phyloP scores from a whole-genome alignment of 2,113 vertebrate genomes.

The Eptatretus burgeri region DNA sequence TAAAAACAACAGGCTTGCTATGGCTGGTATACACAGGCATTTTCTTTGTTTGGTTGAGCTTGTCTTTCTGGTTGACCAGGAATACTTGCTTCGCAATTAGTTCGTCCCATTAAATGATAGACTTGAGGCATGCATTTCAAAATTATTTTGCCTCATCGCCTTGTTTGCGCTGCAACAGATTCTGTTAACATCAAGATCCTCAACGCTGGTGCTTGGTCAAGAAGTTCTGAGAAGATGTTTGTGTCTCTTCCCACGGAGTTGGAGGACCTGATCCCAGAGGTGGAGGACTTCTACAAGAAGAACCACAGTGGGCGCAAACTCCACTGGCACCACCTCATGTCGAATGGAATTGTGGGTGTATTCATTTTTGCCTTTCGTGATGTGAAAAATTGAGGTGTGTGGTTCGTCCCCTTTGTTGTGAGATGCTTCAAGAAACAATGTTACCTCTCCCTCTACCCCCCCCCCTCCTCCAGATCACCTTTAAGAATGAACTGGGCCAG shows the following conservation, averaged over 20 bases:
- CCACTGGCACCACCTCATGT: slow-evolving; percentile 99
- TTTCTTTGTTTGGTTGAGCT: slow-evolving; percentile 7
- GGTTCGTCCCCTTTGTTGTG: background rate
- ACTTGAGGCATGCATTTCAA: no score
- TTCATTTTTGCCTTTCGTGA: background rate
- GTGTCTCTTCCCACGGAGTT: slow-evolving; percentile 82
- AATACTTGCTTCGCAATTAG: background rate
- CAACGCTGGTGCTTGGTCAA: slow-evolving; percentile 88
- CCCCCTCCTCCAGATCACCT: slow-evolving; percentile 43
- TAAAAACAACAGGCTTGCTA: slow-evolving; percentile 86
- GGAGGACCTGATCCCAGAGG: slow-evolving; percentile 90
- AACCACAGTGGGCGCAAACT: slow-evolving; percentile 94
- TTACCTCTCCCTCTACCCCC: background rate
- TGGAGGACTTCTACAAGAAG: slow-evolving; percentile 98
- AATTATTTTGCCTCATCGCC: slow-evolving; percentile 14
- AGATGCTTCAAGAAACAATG: background rate
- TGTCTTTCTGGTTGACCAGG: background rate
- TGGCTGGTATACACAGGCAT: slow-evolving; percentile 36
- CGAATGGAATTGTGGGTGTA: slow-evolving; percentile 78
- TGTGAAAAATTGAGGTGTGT: background rate
- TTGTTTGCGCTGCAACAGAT: no score
- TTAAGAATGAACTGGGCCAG: slow-evolving; percentile 94
- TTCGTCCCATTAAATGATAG: no score
- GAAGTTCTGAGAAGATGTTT: slow-evolving; percentile 94
- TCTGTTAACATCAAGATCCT: slow-evolving; percentile 98